A percentile compares a stretch with the other conserved stretches of the same genome.
Conservation (phyloP, 2,888 invertebrate species). For the Lycocerus yunnanus region DNA sequence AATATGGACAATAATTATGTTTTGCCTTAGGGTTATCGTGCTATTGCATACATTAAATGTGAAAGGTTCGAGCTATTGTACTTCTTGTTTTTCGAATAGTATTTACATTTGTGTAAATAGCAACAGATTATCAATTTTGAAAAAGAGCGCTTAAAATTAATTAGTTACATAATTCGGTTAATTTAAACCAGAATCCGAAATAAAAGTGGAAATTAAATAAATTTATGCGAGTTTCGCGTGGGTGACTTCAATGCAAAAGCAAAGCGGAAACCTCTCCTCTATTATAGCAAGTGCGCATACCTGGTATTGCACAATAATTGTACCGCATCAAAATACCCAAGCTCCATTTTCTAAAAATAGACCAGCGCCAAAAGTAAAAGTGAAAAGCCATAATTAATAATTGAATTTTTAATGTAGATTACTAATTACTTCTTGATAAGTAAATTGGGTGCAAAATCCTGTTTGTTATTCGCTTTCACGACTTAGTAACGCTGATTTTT, state of each 20-base stretch:
- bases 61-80: not conserved
- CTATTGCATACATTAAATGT: not conserved
- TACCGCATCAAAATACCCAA: not conserved
- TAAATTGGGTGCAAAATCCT: conserved; percentile 7
- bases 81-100: not conserved
- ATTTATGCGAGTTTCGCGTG: conserved; percentile 5
- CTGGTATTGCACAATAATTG: not conserved
- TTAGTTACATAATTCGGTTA: not conserved
- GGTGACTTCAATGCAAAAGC: conserved; percentile 9
- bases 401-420: conserved; percentile 7
- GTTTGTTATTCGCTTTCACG: conserved; percentile 19
- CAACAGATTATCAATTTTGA: not conserved
- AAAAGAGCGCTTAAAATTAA: not conserved
- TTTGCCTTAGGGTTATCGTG: conserved; percentile 1
- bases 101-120: not conserved
- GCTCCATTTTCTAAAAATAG: conserved; percentile 10
- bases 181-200: not conserved
- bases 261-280: conserved; percentile 5
- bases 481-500: not conserved
- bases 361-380: conserved; percentile 12
- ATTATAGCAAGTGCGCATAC: not conserved
- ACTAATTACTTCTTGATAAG: conserved; percentile 3
- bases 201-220: not conserved
- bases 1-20: not conserved
- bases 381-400: conserved; percentile 9